phyloP scores from a whole-genome alignment of 2,888 invertebrate genomes.

The Nezara viridula region DNA sequence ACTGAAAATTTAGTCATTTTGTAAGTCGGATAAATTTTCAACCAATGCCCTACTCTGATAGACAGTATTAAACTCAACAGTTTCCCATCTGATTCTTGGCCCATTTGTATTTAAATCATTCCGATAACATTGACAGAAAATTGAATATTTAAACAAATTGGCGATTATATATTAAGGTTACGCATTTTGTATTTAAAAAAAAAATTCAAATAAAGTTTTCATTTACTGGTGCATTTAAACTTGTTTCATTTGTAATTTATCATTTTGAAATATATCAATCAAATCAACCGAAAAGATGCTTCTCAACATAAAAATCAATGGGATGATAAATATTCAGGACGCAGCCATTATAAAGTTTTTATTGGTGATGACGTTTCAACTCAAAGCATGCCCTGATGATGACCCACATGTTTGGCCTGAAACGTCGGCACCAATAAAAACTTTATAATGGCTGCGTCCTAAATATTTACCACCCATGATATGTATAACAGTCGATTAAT shows the following conservation, averaged over 20 bases:
- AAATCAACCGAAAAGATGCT: neutral
- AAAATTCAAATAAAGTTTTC: neutral
- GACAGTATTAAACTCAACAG: neutral
- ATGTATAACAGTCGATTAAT: no score
- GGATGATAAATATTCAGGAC: no score
- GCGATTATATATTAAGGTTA: neutral
- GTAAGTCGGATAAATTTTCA: no score
- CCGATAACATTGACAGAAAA: neutral
- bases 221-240: neutral
- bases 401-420: no score
- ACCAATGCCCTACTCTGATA: no score
- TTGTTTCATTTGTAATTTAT: neutral
- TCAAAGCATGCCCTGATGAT: no score
- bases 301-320: neutral
- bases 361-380: no score
- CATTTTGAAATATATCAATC: neutral
- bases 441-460: no score
- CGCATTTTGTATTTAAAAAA: neutral
- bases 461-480: no score
- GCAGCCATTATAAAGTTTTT: no score
- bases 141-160: neutral
- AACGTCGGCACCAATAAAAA: no score
- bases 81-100: neutral
- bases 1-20: no score
- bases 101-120: neutral